Evolutionary conservation across 1,140 invertebrate species (phyloP).

Genomic region (Habropoda laboriosa): DNA sequence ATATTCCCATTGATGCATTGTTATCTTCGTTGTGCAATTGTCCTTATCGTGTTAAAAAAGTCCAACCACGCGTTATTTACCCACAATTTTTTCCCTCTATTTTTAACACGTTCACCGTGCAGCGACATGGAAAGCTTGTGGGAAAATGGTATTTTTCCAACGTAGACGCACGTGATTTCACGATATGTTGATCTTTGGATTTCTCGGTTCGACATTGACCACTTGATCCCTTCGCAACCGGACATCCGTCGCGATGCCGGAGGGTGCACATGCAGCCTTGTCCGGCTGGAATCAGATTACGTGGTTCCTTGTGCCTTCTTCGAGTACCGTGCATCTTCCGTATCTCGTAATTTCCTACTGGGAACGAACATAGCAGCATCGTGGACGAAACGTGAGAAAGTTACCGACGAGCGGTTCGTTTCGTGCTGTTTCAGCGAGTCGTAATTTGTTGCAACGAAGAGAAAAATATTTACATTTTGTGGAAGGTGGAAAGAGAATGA

Average conservation of each 20-base stretch:
- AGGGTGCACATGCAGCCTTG: conserved; percentile 33
- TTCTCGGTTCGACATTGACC: conserved; percentile 59
- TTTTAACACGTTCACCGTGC: too few species aligned
- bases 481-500: too few species aligned
- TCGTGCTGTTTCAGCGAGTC: neutral
- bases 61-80: too few species aligned
- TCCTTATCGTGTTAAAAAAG: too few species aligned
- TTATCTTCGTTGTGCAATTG: too few species aligned
- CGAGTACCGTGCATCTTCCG: neutral
- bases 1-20: too few species aligned
- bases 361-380: neutral
- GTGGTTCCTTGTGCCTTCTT: neutral
- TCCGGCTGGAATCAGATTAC: conserved; percentile 48
- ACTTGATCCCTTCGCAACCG: conserved; percentile 69
- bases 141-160: conserved; percentile 13
- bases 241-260: conserved; percentile 69
- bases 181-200: conserved; percentile 66
- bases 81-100: too few species aligned
- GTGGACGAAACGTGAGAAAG: conserved; percentile 12
- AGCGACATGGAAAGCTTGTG: neutral
- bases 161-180: neutral
- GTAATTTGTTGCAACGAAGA: neutral
- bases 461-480: too few species aligned
- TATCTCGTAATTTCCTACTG: conserved; percentile 19
- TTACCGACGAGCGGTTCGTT: neutral